Percentiles rank a stretch among this genome's conserved stretches.
Evolutionary conservation across 1,140 invertebrate species (phyloP).

Genomic region (Sycophaga agraensis): DNA sequence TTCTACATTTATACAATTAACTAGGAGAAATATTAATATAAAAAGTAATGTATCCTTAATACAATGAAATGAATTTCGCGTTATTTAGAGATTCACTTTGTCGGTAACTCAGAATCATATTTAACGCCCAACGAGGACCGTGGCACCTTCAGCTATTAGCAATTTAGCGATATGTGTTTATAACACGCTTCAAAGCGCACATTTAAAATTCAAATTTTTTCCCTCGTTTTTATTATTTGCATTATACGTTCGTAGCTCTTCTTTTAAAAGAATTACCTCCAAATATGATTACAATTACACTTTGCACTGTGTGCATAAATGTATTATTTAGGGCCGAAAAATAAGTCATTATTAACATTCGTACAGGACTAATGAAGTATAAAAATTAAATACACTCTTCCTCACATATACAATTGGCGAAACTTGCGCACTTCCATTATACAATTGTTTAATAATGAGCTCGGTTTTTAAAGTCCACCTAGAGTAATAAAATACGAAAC

Average conservation of each 20-base stretch:
- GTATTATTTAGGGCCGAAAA: conserved; percentile 1
- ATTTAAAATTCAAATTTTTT: conserved; percentile 4
- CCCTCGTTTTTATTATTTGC: not conserved
- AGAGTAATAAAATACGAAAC: not conserved
- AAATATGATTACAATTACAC: not conserved
- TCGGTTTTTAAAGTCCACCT: not conserved
- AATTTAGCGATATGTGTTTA: conserved; percentile 27
- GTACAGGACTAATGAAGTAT: conserved; percentile 14
- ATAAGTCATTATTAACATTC: conserved; percentile 19
- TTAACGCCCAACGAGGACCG: conserved; percentile 22
- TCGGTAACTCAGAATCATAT: conserved; percentile 30
- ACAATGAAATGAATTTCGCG: not conserved
- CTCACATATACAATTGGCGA: conserved; percentile 17
- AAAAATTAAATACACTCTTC: conserved; percentile 15
- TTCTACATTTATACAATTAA: conserved; percentile 27
- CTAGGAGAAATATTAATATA: conserved; percentile 11
- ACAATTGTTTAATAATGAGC: not conserved
- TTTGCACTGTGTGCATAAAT: not conserved
- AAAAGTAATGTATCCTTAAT: conserved; percentile 6
- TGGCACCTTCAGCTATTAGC: conserved; percentile 27
- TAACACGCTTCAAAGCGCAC: conserved; percentile 18
- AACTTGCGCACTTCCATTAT: conserved; percentile 16
- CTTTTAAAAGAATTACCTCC: not conserved
- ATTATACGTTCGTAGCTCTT: conserved; percentile 13
- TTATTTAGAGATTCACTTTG: conserved; percentile 7